Evolutionary conservation across 2,797 vertebrate genomes (phyloP), one percentile per base, ranked within the genome.

Genomic region (Falco concolor): DNA sequence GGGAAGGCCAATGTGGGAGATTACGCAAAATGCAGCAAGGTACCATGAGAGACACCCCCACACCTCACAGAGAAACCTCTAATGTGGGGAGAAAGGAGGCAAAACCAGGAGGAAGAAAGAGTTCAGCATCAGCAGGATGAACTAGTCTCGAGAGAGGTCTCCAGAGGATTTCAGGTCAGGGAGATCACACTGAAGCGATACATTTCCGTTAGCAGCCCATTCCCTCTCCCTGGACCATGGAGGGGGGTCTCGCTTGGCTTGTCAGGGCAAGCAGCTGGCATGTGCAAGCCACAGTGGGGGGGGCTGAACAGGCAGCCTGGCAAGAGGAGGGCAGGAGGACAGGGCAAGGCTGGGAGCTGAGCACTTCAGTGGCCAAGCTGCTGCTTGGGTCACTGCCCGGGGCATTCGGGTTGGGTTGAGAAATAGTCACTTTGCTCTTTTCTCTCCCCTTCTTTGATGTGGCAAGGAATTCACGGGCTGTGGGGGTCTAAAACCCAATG

Each of bases 331-430:
- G 13, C 57, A 25, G 24, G 22, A 18, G 36, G 6, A 22, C 40
- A 36, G 32, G n/a, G 18, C 57, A 17, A 13, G 52, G 76, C 28
- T 28, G 54, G 34, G 72, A 69, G 47, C 17, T 22, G 45, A 25
- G 47, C 60, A 24, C 13, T 24, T 59, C 3, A 0, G 8, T 0
- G 12, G 34, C 47, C 4, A 6, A 82, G 34, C 42, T 54, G 75
- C 32, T 45, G 54, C 38, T 60, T 38, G 49, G 10, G 44, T 38
- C 2, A 0, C 47, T 34, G 45, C 32, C 65, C 27, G 40, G 23
- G 21, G 8, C 1, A 0, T 38, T 63, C 0, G 0, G 2, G 4
- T 0, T 9, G n/a, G 3, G 13, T 2, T 74, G 17, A 65, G 79
- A 57, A 78, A 44, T 4, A 17, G 25, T 38, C 80, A 32, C 27